A percentile compares a stretch with the other conserved stretches of the same genome.
Evolutionary conservation across 2,888 invertebrate genomes (phyloP).

Genomic region (Epistrophe eligans): DNA sequence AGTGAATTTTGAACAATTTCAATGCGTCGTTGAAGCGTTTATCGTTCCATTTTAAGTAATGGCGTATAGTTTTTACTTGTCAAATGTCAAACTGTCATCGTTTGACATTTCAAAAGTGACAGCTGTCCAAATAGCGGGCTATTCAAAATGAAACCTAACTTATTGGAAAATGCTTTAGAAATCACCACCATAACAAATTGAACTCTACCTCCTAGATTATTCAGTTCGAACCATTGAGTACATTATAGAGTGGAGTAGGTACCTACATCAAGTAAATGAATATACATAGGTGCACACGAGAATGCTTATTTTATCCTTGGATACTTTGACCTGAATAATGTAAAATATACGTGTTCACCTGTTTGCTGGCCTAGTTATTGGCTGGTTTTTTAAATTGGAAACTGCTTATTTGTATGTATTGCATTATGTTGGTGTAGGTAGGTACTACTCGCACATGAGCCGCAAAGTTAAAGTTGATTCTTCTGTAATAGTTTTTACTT

Average conservation of each 20-base stretch:
- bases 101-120: too few species aligned
- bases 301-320: conserved; percentile 27
- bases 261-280: not conserved
- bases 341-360: conserved; percentile 1
- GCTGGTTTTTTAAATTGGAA: conserved; percentile 20
- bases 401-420: not conserved
- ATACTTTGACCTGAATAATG: conserved; percentile 27
- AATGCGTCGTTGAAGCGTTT: too few species aligned
- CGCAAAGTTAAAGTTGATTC: conserved; percentile 12
- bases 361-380: not conserved
- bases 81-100: too few species aligned
- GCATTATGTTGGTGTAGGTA: not conserved
- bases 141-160: too few species aligned
- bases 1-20: too few species aligned
- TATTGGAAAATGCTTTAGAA: too few species aligned
- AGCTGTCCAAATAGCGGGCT: too few species aligned
- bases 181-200: not conserved
- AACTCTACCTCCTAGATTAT: not conserved
- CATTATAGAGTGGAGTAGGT: not conserved
- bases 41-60: too few species aligned
- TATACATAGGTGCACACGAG: not conserved
- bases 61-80: too few species aligned
- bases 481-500: conserved; percentile 12
- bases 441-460: not conserved
- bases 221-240: not conserved